These are phyloP conservation scores for Emydura subglobosa DNA, from an alignment of 2,113 vertebrate species.

Conservation along the genomic window DNA sequence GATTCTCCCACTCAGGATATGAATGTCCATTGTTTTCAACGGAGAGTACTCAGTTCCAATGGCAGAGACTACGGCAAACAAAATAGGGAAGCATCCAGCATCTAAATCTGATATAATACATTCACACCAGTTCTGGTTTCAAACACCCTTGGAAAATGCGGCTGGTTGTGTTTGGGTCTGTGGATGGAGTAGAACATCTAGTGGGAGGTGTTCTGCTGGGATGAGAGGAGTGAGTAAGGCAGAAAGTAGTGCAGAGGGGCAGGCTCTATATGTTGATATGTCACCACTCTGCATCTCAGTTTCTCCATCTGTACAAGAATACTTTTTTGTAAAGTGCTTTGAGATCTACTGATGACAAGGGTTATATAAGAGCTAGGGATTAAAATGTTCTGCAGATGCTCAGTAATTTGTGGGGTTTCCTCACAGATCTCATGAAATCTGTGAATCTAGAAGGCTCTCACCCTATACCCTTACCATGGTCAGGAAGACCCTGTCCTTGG, in stretches of 20 bases:
- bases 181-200: neutral
- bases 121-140: accelerated
- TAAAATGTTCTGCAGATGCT: constrained; percentile 29
- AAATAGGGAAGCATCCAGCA: neutral
- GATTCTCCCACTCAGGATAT: neutral
- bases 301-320: neutral
- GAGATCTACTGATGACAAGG: constrained; percentile 23
- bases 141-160: accelerated
- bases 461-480: neutral
- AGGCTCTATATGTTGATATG: neutral
- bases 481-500: neutral
- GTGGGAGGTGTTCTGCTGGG: neutral
- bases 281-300: neutral
- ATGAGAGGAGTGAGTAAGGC: neutral
- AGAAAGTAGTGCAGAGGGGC: neutral
- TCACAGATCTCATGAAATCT: constrained; percentile 17
- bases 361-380: neutral
- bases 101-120: neutral
- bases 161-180: neutral
- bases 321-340: neutral
- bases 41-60: neutral
- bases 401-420: neutral
- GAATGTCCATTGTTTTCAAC: neutral
- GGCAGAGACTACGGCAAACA: neutral
- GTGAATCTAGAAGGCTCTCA: neutral